Percentiles rank a stretch among this genome's conserved stretches.
Evolutionary conservation across 2,888 invertebrate species (phyloP).

Genomic region (Metalampra italica): DNA sequence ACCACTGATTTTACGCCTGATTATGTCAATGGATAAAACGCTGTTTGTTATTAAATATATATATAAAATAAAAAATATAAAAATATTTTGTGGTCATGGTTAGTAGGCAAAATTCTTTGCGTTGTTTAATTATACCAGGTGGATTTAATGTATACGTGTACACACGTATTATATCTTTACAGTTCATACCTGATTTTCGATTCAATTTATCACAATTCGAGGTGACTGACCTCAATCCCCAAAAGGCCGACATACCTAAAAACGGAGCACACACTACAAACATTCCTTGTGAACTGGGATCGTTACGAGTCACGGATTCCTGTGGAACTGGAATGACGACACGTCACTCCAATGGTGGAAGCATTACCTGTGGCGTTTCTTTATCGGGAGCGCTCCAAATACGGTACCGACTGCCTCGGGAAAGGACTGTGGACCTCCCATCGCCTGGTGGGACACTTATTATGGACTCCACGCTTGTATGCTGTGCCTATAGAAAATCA

Average conservation of each 20-base stretch:
- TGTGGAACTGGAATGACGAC: slow-evolving; percentile 23
- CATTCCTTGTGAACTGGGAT: slow-evolving; percentile 6
- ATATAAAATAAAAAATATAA: no score
- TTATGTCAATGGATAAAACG: no score
- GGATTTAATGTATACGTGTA: no score
- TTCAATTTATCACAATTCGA: not conserved
- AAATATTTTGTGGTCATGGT: no score
- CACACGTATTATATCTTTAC: no score
- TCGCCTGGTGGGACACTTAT: not conserved
- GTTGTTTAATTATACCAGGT: no score
- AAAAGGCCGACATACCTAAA: slow-evolving; percentile 2
- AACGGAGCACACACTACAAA: not conserved
- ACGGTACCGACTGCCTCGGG: slow-evolving; percentile 30
- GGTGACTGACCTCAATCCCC: slow-evolving; percentile 1
- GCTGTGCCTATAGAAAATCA: not conserved
- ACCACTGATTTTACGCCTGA: no score
- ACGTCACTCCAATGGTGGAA: slow-evolving; percentile 24
- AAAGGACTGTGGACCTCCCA: slow-evolving; percentile 12
- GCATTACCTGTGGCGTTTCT: slow-evolving; percentile 26
- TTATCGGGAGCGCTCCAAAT: slow-evolving; percentile 39
- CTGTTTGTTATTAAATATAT: no score
- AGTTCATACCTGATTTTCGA: not conserved
- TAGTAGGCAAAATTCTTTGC: no score
- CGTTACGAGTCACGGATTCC: not conserved
- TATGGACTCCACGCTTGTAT: not conserved